These are phyloP conservation scores for Anolis sagrei DNA, from an alignment of 2,113 vertebrate genomes.

Conservation along the genomic window DNA sequence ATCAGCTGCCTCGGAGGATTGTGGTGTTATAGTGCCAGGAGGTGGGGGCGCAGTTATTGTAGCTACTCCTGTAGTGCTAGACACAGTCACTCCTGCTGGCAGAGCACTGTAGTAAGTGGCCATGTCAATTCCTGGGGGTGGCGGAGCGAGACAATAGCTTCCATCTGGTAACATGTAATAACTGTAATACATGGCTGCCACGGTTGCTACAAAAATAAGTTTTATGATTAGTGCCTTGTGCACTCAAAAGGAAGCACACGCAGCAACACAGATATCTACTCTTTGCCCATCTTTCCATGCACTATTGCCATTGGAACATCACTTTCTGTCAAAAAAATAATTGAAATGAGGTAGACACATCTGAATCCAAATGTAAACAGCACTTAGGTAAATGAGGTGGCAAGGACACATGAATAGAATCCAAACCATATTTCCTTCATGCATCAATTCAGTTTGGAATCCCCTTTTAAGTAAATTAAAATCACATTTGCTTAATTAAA, in stretches of 20 bases:
- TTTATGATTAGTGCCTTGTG: not conserved
- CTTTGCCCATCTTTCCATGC: not conserved
- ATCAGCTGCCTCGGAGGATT: constrained; percentile 67
- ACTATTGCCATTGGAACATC: not conserved
- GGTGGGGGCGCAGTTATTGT: constrained; percentile 77
- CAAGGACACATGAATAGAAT: not conserved
- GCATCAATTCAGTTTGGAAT: not conserved
- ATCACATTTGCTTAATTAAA: not conserved
- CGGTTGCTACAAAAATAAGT: constrained; percentile 68
- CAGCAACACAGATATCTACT: not conserved
- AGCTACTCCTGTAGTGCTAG: constrained; percentile 69
- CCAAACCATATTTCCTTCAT: not conserved
- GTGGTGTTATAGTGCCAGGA: constrained; percentile 78
- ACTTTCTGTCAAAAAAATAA: not conserved
- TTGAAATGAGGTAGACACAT: not conserved
- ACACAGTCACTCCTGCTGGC: constrained; percentile 78
- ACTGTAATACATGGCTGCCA: constrained; percentile 92
- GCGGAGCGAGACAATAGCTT: constrained; percentile 91
- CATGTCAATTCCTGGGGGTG: constrained; percentile 91
- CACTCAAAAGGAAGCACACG: not conserved
- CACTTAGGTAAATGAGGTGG: not conserved
- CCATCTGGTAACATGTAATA: constrained; percentile 98
- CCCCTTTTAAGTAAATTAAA: constrained; percentile 31
- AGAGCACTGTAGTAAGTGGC: constrained; percentile 84
- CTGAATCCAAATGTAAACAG: not conserved